A percentile compares a stretch with the other conserved stretches of the same genome.
Conservation (phyloP, 2,888 invertebrate species). For the Harmothoe impar region DNA sequence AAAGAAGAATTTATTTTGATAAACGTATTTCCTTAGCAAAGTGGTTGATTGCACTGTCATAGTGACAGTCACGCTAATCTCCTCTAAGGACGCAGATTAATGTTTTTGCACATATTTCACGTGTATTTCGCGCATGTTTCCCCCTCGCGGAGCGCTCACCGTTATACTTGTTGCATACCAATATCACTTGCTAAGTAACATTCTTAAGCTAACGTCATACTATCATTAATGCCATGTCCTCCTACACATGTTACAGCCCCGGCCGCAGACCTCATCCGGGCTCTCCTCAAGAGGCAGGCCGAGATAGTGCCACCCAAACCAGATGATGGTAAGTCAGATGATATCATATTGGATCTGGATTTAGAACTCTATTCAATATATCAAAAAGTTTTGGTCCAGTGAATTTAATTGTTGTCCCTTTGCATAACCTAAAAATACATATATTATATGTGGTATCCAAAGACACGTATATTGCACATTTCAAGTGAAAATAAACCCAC, state of each 20-base stretch:
- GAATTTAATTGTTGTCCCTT: not conserved
- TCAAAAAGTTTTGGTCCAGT: not conserved
- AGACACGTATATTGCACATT: not conserved
- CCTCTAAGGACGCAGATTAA: not conserved
- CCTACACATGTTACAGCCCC: not conserved
- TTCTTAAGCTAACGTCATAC: too few species aligned
- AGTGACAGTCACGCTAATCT: not conserved
- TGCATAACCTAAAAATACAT: not conserved
- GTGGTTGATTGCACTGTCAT: too few species aligned
- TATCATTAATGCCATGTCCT: too few species aligned
- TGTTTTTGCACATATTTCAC: not conserved
- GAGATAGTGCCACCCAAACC: not conserved
- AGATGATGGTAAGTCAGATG: not conserved
- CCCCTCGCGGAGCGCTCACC: too few species aligned
- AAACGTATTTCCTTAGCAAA: too few species aligned
- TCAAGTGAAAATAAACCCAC: not conserved
- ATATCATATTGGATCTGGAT: not conserved
- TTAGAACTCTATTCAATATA: not conserved
- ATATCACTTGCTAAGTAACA: too few species aligned
- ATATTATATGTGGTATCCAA: too few species aligned
- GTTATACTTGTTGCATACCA: too few species aligned
- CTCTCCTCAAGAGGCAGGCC: not conserved
- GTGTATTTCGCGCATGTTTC: too few species aligned
- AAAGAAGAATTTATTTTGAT: too few species aligned
- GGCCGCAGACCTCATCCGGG: conserved; percentile 3